These are phyloP conservation scores for Casuarius casuarius DNA, from an alignment of 2,113 vertebrate genomes.

Conservation along the genomic window DNA sequence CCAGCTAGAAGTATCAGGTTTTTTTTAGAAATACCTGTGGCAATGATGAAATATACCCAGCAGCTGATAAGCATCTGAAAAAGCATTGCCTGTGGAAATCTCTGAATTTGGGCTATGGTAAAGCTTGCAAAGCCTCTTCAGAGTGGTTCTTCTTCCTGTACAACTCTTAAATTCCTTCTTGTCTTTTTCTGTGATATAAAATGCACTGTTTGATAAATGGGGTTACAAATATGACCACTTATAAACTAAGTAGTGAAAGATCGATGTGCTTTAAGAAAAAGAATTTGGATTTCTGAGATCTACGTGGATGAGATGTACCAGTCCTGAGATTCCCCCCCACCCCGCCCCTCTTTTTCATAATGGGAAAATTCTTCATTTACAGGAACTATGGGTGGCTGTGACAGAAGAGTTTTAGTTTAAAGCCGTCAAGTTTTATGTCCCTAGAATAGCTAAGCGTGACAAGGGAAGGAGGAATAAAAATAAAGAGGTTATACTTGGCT, in stretches of 20 bases:
- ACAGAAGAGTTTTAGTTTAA: neutral
- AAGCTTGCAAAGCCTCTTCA: neutral
- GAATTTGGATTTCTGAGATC: neutral
- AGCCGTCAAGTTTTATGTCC: neutral
- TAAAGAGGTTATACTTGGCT: neutral
- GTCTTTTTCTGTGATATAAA: neutral
- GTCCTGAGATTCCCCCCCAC: neutral
- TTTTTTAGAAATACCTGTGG: neutral
- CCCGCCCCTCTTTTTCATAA: fast-evolving
- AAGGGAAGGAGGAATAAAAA: neutral
- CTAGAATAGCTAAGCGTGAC: neutral
- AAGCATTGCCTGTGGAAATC: neutral
- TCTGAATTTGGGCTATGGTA: neutral
- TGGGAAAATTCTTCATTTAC: neutral
- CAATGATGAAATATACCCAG: neutral
- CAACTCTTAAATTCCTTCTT: neutral
- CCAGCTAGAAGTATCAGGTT: neutral
- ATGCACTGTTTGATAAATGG: neutral
- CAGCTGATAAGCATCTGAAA: neutral
- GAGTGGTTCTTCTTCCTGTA: neutral
- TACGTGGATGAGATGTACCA: neutral
- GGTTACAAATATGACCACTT: neutral
- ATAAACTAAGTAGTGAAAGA: neutral
- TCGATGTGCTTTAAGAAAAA: neutral
- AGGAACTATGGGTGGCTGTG: neutral